A percentile compares a stretch with the other conserved stretches of the same genome.
Evolutionary conservation across 2,113 vertebrate species (phyloP).

Genomic region (Myocastor coypus): DNA sequence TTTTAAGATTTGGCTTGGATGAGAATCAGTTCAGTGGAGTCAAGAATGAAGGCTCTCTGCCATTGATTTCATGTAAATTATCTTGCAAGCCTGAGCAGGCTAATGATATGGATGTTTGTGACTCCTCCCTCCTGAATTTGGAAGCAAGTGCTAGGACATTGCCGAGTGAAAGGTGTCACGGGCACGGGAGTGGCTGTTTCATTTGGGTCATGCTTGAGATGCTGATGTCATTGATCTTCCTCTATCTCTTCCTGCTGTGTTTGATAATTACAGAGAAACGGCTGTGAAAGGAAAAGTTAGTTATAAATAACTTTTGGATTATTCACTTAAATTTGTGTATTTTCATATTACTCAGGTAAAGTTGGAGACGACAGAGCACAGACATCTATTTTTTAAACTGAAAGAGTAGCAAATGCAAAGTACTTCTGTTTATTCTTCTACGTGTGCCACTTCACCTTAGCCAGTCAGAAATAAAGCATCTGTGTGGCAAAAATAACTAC

Average conservation of each 20-base stretch:
- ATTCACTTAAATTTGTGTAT: constrained; percentile 67
- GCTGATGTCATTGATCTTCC: neutral
- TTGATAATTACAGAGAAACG: constrained; percentile 10
- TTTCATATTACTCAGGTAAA: constrained; percentile 86
- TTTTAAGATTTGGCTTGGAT: neutral
- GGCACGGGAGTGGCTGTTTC: neutral
- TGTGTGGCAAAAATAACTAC: constrained; percentile 57
- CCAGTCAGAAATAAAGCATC: constrained; percentile 51
- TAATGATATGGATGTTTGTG: neutral
- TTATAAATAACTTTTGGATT: constrained; percentile 54
- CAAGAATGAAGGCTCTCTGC: neutral
- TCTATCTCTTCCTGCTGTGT: neutral
- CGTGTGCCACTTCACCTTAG: constrained; percentile 66
- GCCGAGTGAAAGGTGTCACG: neutral
- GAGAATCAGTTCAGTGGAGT: neutral
- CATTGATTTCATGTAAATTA: neutral
- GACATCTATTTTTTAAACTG: constrained; percentile 79
- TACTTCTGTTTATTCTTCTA: constrained; percentile 61
- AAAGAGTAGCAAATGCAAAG: constrained; percentile 75
- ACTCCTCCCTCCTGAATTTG: neutral
- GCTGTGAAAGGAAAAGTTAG: constrained; percentile 46
- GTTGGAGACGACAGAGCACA: constrained; percentile 84
- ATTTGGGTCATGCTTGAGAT: neutral
- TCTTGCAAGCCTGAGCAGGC: neutral
- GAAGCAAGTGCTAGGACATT: neutral